Percentiles rank a stretch among this genome's conserved stretches.
Conservation (phyloP, 2,888 invertebrate genomes). For the Yponomeuta evonymella region DNA sequence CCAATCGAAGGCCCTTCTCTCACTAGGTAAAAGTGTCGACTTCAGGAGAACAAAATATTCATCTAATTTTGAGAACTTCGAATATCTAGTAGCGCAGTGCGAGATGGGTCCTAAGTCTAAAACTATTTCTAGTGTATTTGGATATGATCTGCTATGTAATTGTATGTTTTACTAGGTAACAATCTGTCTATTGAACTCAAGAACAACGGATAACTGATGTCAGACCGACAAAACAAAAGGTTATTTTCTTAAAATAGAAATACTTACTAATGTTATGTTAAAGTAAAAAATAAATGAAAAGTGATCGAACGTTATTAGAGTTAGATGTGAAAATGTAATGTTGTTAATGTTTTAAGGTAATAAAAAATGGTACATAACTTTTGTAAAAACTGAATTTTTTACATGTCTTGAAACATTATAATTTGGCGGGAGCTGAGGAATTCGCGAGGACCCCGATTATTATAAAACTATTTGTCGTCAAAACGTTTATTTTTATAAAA, state of each 20-base stretch:
- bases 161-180: not conserved
- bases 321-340: constrained; percentile 75
- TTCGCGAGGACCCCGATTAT: constrained; percentile 74
- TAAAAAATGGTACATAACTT: constrained; percentile 70
- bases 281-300: constrained; percentile 43
- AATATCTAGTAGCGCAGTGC: too few relatives aligned
- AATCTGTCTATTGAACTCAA: not conserved
- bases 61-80: too few relatives aligned
- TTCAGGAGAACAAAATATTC: too few relatives aligned
- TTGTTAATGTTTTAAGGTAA: constrained; percentile 79
- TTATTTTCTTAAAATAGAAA: constrained; percentile 59
- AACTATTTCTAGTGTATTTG: constrained; percentile 3
- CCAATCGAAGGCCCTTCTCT: not conserved
- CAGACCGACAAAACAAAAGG: constrained; percentile 28
- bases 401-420: constrained; percentile 84
- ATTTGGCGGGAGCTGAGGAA: constrained; percentile 57
- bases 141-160: not conserved
- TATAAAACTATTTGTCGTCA: constrained; percentile 76
- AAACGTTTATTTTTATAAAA: constrained; percentile 78
- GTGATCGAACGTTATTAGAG: constrained; percentile 74
- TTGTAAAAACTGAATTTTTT: constrained; percentile 81
- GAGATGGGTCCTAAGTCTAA: not conserved
- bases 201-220: not conserved
- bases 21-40: not conserved
- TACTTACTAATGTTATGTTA: constrained; percentile 45